Evolutionary conservation across 2,113 vertebrate species (phyloP).

Genomic region (Furnarius figulus): DNA sequence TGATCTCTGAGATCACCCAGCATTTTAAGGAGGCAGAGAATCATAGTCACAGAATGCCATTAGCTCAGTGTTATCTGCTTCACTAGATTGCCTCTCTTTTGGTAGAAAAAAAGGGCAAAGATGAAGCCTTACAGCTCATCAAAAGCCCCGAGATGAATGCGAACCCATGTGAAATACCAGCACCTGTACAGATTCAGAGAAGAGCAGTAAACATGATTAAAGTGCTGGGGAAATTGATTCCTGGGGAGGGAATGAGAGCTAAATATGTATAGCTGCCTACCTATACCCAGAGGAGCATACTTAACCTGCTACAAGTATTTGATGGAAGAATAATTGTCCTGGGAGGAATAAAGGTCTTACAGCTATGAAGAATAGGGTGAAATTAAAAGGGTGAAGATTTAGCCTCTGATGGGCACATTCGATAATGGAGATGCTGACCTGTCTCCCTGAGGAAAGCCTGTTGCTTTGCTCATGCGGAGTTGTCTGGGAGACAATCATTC

Average conservation of each 20-base stretch:
- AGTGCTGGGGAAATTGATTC: constrained; percentile 47
- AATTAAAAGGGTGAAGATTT: constrained; percentile 63
- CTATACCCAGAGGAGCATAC: constrained; percentile 34
- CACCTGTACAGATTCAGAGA: not conserved
- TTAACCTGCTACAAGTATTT: constrained; percentile 55
- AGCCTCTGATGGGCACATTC: constrained; percentile 19
- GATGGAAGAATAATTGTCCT: constrained; percentile 58
- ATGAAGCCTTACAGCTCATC: not conserved
- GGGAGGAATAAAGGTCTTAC: constrained; percentile 55
- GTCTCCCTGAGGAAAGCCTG: constrained; percentile 31
- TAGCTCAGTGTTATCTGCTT: not conserved
- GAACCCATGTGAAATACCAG: constrained; percentile 10
- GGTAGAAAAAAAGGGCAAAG: not conserved
- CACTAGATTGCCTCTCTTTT: not conserved
- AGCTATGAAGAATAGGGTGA: constrained; percentile 63
- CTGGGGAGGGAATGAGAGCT: not conserved
- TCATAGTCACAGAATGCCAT: not conserved
- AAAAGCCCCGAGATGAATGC: constrained; percentile 7
- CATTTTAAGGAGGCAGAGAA: not conserved
- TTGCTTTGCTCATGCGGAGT: not conserved
- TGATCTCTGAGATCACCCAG: not conserved
- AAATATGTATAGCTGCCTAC: constrained; percentile 48
- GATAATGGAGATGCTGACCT: constrained; percentile 46
- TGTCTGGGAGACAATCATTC: constrained; percentile 37
- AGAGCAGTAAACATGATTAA: constrained; percentile 53